Conservation (phyloP, 2,113 vertebrate species). For the Oncorhynchus nerka region DNA sequence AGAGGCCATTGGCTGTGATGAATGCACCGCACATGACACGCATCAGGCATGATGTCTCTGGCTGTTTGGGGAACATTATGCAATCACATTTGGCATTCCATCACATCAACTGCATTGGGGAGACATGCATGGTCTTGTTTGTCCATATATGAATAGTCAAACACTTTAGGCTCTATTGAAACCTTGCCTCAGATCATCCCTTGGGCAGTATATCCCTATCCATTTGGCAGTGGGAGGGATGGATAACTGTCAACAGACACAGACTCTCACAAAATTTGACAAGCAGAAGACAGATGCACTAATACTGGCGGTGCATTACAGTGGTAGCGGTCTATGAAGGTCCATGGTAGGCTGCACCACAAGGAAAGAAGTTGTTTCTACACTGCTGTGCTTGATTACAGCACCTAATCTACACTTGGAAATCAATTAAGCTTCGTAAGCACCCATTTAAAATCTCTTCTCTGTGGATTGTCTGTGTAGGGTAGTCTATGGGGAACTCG, state of each 20-base stretch:
- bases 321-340: not conserved
- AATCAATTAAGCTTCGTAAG: too few species aligned
- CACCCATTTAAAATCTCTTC: not conserved
- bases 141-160: not conserved
- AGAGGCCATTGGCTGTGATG: constrained; percentile 7
- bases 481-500: constrained; percentile 17
- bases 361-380: not conserved
- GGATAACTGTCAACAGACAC: not conserved
- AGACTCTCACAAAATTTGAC: not conserved
- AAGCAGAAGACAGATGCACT: not conserved
- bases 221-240: not conserved
- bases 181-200: not conserved
- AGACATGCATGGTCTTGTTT: not conserved
- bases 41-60: not conserved
- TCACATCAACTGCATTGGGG: not conserved
- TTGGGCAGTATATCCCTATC: too few species aligned
- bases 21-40: constrained; percentile 8
- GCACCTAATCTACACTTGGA: not conserved
- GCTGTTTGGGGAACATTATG: not conserved
- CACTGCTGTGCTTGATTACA: constrained; percentile 4
- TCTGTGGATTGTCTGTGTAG: constrained; percentile 30
- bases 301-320: not conserved
- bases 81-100: not conserved
- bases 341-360: too few species aligned
- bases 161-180: not conserved